Base-by-base conservation (phyloP, 2,888 invertebrate genomes). In the Dynastes maya region DNA sequence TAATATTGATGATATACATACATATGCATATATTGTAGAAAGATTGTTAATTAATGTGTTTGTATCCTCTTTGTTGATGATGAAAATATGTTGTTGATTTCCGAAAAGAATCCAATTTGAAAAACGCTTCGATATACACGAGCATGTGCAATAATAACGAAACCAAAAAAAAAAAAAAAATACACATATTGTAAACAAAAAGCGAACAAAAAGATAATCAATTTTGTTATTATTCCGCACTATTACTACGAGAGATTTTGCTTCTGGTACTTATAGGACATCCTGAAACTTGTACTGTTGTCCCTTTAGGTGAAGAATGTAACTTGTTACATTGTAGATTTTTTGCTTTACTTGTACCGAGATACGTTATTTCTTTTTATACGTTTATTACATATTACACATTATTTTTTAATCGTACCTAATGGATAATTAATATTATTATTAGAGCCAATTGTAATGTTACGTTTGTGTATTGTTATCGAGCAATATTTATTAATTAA, bases 401-500 rank as follows among this genome's bases (percentile, higher is more conserved):
- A 11, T n/a, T 32, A 37, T 37, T 40, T 67, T 67, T 40, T 67
- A 45, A 45, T 40, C 37, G 0, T 58, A 72, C 40, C 72, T 72
- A 58, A 55, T 72, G 16, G 40, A 37, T 58, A 72, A 55, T 72
- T 58, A 53, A 61, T 63, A 49, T 16, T 27, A 22, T 9, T 63
- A 27, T 9, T 49, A 22, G 2, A 67, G 49, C 22, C 64, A 67
- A 27, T 16, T 67, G 22, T 67, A 67, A 67, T 16, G 49, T 67
- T 67, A 49, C 45, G 16, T 71, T 58, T 40, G 27, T 40, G 58
- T 58, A 58, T 72, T 72, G 55, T 72, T 72, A 72, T 72, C 51
- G 78, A 79, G 79, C 79, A 79, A 79, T 79, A 78, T 78, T 65
- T 75, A 70, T 68, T 67, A 58, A 45, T 37, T 29, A 72, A 71